These are phyloP conservation scores for Pristionchus exspectatus DNA, from an alignment of 2,888 invertebrate species.

Conservation along the genomic window DNA sequence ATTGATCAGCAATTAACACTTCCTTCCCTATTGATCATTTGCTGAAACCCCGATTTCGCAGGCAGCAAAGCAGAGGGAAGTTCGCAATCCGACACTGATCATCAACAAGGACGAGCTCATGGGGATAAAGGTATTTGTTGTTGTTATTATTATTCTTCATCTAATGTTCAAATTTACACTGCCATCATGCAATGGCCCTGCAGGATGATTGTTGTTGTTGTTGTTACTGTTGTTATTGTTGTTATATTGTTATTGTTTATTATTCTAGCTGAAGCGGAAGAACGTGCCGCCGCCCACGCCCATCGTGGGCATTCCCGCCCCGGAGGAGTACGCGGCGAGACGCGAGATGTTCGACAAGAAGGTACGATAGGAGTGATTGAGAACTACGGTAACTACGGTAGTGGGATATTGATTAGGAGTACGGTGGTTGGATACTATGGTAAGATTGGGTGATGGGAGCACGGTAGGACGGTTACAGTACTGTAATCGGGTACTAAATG, in stretches of 20 bases:
- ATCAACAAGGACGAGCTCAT: background rate
- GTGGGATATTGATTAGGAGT: background rate
- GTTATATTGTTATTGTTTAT: too few species aligned
- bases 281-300: slow-evolving; percentile 10
- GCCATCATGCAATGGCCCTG: too few species aligned
- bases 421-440: background rate
- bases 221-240: too few species aligned
- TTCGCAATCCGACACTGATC: background rate
- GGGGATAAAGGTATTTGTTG: background rate
- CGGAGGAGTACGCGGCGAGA: background rate
- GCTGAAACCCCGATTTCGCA: background rate
- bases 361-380: background rate
- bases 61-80: background rate
- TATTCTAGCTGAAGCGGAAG: too few species aligned
- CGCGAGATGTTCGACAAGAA: slow-evolving; percentile 25
- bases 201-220: too few species aligned
- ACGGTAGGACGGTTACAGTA: background rate
- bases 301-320: background rate
- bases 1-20: too few species aligned
- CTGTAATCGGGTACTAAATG: background rate
- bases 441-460: background rate
- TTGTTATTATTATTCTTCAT: background rate
- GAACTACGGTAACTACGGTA: background rate
- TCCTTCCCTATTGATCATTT: background rate
- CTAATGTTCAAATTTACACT: too few species aligned